phyloP scores from a whole-genome alignment of 2,888 invertebrate species.

The Ischnus inquisitorius region DNA sequence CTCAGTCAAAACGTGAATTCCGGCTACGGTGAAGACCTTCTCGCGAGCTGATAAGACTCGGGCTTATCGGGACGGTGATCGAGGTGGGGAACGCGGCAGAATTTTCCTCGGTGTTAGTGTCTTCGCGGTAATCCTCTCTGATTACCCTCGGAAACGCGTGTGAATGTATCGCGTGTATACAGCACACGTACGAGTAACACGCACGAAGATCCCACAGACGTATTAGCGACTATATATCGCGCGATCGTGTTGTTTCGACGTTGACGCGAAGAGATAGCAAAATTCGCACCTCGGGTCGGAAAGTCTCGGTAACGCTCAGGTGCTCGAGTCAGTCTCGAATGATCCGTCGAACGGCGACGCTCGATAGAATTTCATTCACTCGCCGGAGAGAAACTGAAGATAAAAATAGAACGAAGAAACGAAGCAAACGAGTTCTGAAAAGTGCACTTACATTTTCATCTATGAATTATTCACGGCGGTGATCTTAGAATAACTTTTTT shows the following conservation, averaged over 20 bases:
- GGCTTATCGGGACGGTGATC: slow-evolving; percentile 57
- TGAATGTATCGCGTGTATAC: neutral
- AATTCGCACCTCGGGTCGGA: slow-evolving; percentile 61
- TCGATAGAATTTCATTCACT: neutral
- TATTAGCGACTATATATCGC: slow-evolving; percentile 1
- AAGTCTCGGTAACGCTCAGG: neutral
- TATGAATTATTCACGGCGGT: slow-evolving; percentile 26
- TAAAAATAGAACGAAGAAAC: neutral
- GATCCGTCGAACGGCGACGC: slow-evolving; percentile 21
- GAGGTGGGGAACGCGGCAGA: slow-evolving; percentile 5
- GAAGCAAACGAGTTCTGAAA: neutral
- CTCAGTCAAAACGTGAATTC: neutral
- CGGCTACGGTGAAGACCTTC: slow-evolving; percentile 3
- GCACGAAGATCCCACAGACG: slow-evolving; percentile 28
- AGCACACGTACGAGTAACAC: neutral
- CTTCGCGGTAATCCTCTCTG: slow-evolving; percentile 11
- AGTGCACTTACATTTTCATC: slow-evolving; percentile 13
- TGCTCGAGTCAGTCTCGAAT: slow-evolving; percentile 57
- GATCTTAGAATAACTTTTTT: slow-evolving; percentile 23
- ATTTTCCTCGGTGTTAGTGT: slow-evolving; percentile 13
- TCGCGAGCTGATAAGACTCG: slow-evolving; percentile 46
- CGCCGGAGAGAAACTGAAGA: neutral
- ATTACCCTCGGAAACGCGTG: slow-evolving; percentile 16
- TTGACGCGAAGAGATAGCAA: slow-evolving; percentile 61
- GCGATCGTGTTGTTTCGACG: slow-evolving; percentile 42